Evolutionary conservation across 2,113 vertebrate genomes (phyloP).

Genomic region (Agapornis roseicollis): DNA sequence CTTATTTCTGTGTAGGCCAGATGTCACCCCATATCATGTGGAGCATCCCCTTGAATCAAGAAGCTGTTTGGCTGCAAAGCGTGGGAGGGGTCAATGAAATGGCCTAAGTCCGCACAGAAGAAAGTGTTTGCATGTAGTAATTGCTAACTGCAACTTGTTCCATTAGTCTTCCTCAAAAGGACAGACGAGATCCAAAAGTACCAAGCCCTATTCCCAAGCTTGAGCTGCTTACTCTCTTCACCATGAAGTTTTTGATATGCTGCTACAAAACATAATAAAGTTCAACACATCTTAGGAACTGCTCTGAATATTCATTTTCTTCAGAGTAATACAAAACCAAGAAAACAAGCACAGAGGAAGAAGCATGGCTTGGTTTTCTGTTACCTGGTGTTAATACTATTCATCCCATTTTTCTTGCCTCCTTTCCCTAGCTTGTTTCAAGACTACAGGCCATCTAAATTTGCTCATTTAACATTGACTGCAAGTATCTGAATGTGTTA

Average conservation of each 20-base stretch:
- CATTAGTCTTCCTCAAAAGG: background rate
- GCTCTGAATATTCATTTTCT: background rate
- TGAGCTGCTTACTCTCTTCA: background rate
- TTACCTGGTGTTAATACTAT: background rate
- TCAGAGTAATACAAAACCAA: background rate
- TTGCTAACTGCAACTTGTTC: background rate
- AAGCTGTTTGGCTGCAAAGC: background rate
- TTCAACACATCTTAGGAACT: background rate
- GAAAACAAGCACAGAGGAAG: background rate
- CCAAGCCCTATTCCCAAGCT: background rate
- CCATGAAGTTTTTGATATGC: background rate
- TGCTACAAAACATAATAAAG: background rate
- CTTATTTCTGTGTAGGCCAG: background rate
- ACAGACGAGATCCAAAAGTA: background rate
- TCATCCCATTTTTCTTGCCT: background rate
- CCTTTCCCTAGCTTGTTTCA: background rate
- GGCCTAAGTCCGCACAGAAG: background rate
- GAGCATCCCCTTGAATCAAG: background rate
- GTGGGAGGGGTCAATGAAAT: background rate
- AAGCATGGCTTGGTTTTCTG: background rate
- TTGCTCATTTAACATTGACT: background rate
- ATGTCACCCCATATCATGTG: background rate
- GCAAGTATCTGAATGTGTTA: background rate
- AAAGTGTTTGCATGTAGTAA: background rate
- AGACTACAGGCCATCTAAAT: background rate